Evolutionary conservation across 35 echinoderm and acorn worm genomes (phyloP), one percentile per base, ranked within the genome.

Genomic region (Diadema setosum): DNA sequence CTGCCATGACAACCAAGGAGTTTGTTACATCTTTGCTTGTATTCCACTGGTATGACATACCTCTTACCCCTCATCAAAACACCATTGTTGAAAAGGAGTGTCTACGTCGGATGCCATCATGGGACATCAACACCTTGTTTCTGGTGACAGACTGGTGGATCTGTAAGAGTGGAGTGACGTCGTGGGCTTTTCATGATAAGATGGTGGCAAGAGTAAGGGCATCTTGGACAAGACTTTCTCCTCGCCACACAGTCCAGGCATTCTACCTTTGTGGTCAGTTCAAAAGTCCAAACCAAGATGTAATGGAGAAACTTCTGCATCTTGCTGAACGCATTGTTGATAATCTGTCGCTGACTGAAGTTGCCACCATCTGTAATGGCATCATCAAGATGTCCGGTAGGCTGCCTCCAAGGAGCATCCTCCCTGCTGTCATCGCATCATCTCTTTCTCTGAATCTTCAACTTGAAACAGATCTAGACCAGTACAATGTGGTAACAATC

Each of bases 61-160:
- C 27, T 18, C 40, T 78, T 16, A 78, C 21, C 44, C n/a, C 73
- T 9, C 37, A 26, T 25, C 33, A 42, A 41, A 39, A 78, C 21
- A 44, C 36, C 24, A 9, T 70, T 2, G 29, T 90, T 39, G 81
- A 90, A 7, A 39, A 84, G 20, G 80, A 90, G 45, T 90, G 88
- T 42, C 57, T 70, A 16, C 21, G 32, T 17, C 35, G 63, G 39
- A 42, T 90, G 5, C 39, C 37, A 15, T 83, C 80, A 32, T 90
- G 81, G 80, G 81, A 90, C 37, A 20, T 83, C 4, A 25, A 90
- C n/a, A 84, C 88, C 17, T 40, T 74, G 88, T 43, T 90, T 5
- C 31, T 90, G 37, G 88, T 90, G 80, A 83, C 88, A 17, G 88
- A 90, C 42, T 90, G 88, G 58, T 90, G 80, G 88, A 82, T 90